Conservation (phyloP, 2,797 vertebrate genomes). For the Enteromius mattozi region DNA sequence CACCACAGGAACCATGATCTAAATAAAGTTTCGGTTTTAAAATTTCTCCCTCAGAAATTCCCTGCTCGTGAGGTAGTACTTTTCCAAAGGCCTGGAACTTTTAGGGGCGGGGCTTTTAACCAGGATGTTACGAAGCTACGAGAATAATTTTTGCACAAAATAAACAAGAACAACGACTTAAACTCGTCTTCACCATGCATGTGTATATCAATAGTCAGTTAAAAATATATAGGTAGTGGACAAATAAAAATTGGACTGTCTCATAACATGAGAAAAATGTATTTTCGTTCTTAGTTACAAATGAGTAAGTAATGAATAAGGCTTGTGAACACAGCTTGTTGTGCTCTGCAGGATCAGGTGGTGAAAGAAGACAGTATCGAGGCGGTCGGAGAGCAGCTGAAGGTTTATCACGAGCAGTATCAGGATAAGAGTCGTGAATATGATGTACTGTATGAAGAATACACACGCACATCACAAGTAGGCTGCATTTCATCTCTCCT, state of each 20-base stretch:
- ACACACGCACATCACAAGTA: slow-evolving; percentile 96
- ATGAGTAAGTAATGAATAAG: neutral
- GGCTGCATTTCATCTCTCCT: slow-evolving; percentile 54
- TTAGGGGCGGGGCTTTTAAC: neutral
- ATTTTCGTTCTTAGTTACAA: no score
- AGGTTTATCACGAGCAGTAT: slow-evolving; percentile 96
- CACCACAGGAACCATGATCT: no score
- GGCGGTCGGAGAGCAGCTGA: slow-evolving; percentile 96
- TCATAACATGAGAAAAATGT: no score
- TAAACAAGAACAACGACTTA: neutral
- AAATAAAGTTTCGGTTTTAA: no score
- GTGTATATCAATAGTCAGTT: neutral
- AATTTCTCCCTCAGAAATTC: no score
- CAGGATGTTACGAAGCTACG: neutral
- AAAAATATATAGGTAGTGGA: neutral
- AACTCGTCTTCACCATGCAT: neutral
- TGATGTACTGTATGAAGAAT: slow-evolving; percentile 95
- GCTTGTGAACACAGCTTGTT: slow-evolving; percentile 11
- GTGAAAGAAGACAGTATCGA: slow-evolving; percentile 99
- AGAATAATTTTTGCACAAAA: neutral
- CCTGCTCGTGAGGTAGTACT: no score
- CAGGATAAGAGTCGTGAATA: slow-evolving; percentile 98
- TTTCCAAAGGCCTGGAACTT: no score
- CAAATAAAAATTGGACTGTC: no score
- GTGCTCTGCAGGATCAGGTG: slow-evolving; percentile 88